Evolutionary conservation across 1,140 invertebrate genomes (phyloP), one percentile per base, ranked within the genome.

Genomic region (Chlorops oryzae): DNA sequence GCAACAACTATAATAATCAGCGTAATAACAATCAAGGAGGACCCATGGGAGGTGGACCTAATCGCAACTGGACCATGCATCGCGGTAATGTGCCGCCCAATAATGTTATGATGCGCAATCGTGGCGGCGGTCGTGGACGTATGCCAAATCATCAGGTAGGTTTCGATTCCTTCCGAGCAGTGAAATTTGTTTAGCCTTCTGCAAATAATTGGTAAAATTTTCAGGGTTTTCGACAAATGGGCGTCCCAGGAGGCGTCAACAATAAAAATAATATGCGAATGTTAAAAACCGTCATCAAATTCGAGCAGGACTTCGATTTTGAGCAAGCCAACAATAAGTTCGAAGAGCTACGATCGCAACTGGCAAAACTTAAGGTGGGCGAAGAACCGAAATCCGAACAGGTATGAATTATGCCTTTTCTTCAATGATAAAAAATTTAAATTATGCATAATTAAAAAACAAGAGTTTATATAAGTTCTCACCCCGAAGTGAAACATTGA

Each of bases 271-370:
- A 73, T 34, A 61, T 71, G 39, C 63, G 75, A 46, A 84, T 84
- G 71, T 32, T 10, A 10, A n/a, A 13, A 13, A 86, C 85, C 58
- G 85, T 83, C 4, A 78, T 95, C 35, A 95, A 94, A 65, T 98
- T 97, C 73, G 92, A 97, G 50, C 87, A 85, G 44, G 94, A 97
- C 59, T 98, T 92, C 73, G 95, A 99, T 75, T 98, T 99, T 75
- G 96, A 98, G 70, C 87, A 93, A 71, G 92, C 94, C 7, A 97
- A 98, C 75, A 92, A 88, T 24, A 85, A 96, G 71, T 98, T 98
- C 75, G 88, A 96, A 64, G 92, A 96, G 73, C 75, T 98, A 13
- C 85, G 89, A 59, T 83, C 77, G 52, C 86, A 95, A 70, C 76
- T 96, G 32, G 82, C 84, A 22, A 92, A 91, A 74, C 80, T 86